phyloP scores from a whole-genome alignment of 2,888 invertebrate genomes.

The Lithophane semibrunnea region DNA sequence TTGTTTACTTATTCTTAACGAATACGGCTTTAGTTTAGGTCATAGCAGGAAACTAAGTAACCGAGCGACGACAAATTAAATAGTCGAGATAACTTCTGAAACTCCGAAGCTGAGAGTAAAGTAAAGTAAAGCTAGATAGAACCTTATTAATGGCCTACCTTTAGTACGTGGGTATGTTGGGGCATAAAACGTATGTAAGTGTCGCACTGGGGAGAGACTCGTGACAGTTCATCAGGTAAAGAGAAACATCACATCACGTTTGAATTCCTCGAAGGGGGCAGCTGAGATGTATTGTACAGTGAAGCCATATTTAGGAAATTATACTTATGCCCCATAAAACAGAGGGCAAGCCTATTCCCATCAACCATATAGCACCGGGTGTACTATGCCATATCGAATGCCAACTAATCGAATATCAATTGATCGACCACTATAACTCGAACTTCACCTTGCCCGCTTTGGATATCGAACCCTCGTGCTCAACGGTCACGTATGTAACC shows the following conservation, averaged over 20 bases:
- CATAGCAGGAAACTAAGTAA: not conserved
- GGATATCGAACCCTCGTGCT: not conserved
- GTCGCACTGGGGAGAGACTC: not conserved
- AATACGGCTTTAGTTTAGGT: not conserved
- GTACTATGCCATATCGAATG: too few relatives aligned
- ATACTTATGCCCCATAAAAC: too few relatives aligned
- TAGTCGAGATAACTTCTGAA: conserved; percentile 3
- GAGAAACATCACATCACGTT: not conserved
- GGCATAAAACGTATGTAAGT: not conserved
- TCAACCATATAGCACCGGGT: too few relatives aligned
- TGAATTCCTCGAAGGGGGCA: not conserved
- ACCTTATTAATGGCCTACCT: conserved; percentile 35
- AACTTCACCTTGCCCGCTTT: not conserved
- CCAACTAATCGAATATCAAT: too few relatives aligned
- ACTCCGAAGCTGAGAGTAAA: not conserved
- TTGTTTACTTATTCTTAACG: not conserved
- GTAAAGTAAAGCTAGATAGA: conserved; percentile 1
- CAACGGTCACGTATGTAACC: not conserved
- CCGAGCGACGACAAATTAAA: conserved; percentile 14
- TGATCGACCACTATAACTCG: too few relatives aligned
- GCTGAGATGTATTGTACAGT: too few relatives aligned
- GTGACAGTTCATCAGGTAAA: not conserved
- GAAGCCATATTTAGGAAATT: too few relatives aligned
- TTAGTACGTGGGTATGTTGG: not conserved
- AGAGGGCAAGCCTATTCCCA: too few relatives aligned